Evolutionary conservation across 2,888 invertebrate species (phyloP), one percentile per base, ranked within the genome.

Genomic region (Drosophila colorata): DNA sequence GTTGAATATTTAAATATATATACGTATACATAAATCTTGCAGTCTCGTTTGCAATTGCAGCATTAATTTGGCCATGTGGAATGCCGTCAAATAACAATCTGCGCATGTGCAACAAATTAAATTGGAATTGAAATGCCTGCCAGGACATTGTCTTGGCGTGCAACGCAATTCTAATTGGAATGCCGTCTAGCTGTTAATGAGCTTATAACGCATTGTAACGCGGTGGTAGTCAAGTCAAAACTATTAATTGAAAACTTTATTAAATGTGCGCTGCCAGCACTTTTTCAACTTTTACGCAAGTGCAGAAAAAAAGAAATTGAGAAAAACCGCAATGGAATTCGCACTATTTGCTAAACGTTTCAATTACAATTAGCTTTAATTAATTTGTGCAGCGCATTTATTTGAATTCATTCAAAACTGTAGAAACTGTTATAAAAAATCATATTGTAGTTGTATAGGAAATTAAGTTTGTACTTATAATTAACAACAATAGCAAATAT

Each of bases 341-440:
- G 14, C 44, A 8, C 13, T 31, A 16, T 14, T 14, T n/a, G 13
- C 35, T 4, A 25, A 16, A 25, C 20, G 9, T 43, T 49, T 49
- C 33, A 43, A 58, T 49, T 11, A 47, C 31, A 28, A 38, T 47
- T 55, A 20, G 9, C 31, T 37, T 23, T 37, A 41, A 43, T 38
- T 64, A 43, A 43, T 41, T 46, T 58, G 58, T 72, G 66, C 69
- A 87, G 81, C 41, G 75, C 69, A 69, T 87, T 82, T 82, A 87
- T 87, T 78, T 69, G 7, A 33, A 56, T 35, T 52, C 35, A 20
- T 28, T 48, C 49, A 35, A 72, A 67, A 43, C 48, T 57, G 31
- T 47, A 56, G 38, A 41, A 66, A 47, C 35, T 52, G 31, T 9
- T 33, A 38, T 16, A 16, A 14, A 43, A 31, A 9, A 52, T 5